A percentile compares a stretch with the other conserved stretches of the same genome.
Conservation (phyloP, 2,797 vertebrate genomes). For the Coluber constrictor region DNA sequence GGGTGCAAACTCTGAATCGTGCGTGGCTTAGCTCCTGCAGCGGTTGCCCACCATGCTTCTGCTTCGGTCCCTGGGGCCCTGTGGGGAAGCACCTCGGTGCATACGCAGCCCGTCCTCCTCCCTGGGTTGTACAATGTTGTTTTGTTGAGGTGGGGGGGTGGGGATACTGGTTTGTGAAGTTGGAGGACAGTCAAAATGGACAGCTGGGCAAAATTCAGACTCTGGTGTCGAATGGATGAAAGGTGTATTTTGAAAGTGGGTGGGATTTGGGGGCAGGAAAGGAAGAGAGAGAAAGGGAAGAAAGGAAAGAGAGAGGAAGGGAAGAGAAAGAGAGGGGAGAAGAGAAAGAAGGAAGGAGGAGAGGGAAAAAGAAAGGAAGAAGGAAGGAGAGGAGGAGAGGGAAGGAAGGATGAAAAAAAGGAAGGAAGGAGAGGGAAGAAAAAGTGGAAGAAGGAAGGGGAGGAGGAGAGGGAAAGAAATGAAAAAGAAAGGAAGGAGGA, state of each 20-base stretch:
- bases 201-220: neutral
- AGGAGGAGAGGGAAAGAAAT: too few relatives aligned
- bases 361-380: accelerated
- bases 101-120: accelerated
- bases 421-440: too few relatives aligned
- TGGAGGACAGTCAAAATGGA: neutral
- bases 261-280: neutral
- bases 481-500: too few relatives aligned
- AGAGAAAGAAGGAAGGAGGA: too few relatives aligned
- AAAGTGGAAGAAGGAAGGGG: too few relatives aligned
- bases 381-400: too few relatives aligned
- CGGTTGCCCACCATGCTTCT: accelerated
- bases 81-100: neutral
- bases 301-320: too few relatives aligned
- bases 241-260: neutral
- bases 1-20: neutral
- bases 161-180: neutral
- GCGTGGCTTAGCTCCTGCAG: neutral
- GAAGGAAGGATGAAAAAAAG: too few relatives aligned
- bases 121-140: neutral
- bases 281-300: neutral
- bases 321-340: accelerated
- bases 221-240: neutral
- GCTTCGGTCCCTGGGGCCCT: neutral
- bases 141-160: neutral